phyloP scores from a whole-genome alignment of 2,797 vertebrate genomes.

The Melanogrammus aeglefinus region DNA sequence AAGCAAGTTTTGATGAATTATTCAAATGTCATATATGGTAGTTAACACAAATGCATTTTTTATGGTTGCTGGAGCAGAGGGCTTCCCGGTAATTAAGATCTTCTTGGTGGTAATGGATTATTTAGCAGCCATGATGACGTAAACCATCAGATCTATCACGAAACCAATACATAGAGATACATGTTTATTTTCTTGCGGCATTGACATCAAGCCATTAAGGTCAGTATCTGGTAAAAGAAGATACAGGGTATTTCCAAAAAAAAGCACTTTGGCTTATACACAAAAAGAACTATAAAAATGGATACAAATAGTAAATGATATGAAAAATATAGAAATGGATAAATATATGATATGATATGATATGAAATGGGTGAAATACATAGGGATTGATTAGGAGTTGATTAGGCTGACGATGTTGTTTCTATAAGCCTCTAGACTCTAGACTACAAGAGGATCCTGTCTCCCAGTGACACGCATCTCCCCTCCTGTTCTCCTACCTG shows the following conservation, averaged over 20 bases:
- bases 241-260: background rate
- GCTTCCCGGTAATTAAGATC: background rate
- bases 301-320: too few species aligned
- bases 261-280: background rate
- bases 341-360: background rate
- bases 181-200: background rate
- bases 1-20: background rate
- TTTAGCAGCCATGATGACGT: background rate
- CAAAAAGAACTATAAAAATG: background rate
- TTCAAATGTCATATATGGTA: background rate
- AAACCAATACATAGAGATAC: background rate
- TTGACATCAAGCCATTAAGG: background rate
- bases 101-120: background rate
- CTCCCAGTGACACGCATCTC: background rate
- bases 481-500: slow-evolving; percentile 72
- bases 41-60: background rate
- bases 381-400: background rate
- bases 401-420: too few species aligned
- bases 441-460: background rate
- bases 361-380: background rate
- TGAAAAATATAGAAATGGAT: background rate
- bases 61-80: background rate
- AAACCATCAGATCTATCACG: background rate
- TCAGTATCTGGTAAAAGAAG: background rate
- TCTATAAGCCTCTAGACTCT: background rate